Evolutionary conservation across 2,888 invertebrate genomes (phyloP).

Genomic region (Adela reaumurella): DNA sequence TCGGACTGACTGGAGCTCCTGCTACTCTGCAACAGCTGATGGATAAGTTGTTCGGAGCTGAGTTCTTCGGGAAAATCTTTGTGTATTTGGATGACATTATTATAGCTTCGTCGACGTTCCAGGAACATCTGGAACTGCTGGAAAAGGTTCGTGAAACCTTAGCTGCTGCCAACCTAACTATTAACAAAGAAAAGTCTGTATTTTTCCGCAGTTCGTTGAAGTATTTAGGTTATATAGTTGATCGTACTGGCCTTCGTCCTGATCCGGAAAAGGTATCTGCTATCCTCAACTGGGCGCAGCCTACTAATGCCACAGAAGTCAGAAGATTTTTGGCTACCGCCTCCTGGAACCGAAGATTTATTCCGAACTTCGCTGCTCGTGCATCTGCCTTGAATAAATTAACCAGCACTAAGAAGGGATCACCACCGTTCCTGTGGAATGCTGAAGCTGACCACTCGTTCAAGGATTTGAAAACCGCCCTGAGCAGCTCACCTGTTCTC

Average conservation of each 20-base stretch:
- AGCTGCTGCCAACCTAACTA: constrained; percentile 11
- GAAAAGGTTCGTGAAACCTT: not conserved
- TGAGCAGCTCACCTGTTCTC: not conserved
- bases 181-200: constrained; percentile 10
- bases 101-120: constrained; percentile 8
- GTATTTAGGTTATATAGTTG: constrained; percentile 10
- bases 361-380: not conserved
- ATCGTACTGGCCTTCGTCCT: constrained; percentile 12
- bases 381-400: not conserved
- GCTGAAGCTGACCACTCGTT: not conserved
- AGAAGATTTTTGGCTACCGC: not conserved
- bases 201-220: constrained; percentile 4
- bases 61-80: constrained; percentile 12
- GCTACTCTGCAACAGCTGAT: constrained; percentile 16
- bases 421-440: not conserved
- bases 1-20: constrained; percentile 13
- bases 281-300: constrained; percentile 13
- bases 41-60: constrained; percentile 10
- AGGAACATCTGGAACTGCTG: constrained; percentile 8
- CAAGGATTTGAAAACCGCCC: not conserved
- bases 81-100: constrained; percentile 15
- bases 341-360: not conserved
- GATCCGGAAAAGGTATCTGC: constrained; percentile 14
- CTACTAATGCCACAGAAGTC: constrained; percentile 5
- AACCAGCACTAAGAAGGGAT: not conserved